phyloP scores from a whole-genome alignment of 2,113 vertebrate genomes.

The Stegostoma tigrinum region DNA sequence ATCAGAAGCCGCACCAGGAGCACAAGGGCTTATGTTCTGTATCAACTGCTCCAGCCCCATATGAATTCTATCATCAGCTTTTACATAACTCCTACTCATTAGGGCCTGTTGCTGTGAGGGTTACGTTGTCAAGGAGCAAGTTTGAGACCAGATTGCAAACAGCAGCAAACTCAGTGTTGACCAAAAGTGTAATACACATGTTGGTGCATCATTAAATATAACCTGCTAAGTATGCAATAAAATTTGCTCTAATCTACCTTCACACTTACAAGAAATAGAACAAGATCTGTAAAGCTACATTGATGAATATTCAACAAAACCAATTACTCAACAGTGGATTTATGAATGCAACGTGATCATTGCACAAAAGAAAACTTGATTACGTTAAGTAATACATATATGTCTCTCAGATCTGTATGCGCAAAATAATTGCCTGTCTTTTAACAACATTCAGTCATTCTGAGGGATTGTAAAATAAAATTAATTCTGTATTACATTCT shows the following conservation, averaged over 20 bases:
- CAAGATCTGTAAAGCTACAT: background rate
- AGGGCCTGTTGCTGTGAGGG: background rate
- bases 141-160: background rate
- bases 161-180: background rate
- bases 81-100: background rate
- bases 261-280: background rate
- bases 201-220: conserved; percentile 6
- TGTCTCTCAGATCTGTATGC: background rate
- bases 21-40: background rate
- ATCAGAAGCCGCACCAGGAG: background rate
- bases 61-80: background rate
- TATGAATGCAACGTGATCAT: background rate
- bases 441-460: background rate
- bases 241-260: background rate
- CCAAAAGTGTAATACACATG: background rate
- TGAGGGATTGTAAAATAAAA: background rate
- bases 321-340: background rate
- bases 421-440: background rate
- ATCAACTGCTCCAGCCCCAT: background rate
- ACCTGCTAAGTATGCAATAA: background rate
- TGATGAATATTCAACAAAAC: conserved; percentile 14
- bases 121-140: background rate
- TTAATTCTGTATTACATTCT: background rate
- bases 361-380: background rate
- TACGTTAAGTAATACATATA: background rate